Evolutionary conservation across 1,140 invertebrate species (phyloP).

Genomic region (Drosophila lowei): DNA sequence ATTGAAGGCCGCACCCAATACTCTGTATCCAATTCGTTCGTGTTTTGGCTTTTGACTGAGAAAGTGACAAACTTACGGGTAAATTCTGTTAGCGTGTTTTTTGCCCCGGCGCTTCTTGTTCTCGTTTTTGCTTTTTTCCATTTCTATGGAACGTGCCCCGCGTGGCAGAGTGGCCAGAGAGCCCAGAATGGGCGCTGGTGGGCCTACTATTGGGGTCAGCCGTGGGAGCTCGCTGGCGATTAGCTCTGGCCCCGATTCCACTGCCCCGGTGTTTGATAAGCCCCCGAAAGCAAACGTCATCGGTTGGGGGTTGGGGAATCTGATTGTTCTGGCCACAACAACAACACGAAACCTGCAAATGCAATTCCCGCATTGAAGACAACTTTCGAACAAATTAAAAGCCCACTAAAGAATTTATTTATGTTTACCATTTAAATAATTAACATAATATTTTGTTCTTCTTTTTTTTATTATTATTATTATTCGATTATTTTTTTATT

Average conservation of each 20-base stretch:
- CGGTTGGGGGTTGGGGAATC: too few species aligned
- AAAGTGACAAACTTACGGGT: constrained; percentile 30
- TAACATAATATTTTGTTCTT: too few species aligned
- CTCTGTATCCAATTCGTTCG: constrained; percentile 1
- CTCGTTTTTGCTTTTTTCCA: constrained; percentile 5
- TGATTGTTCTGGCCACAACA: too few species aligned
- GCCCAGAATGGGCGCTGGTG: background rate
- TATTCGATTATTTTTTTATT: too few species aligned
- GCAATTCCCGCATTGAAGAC: too few species aligned
- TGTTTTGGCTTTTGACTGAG: constrained; percentile 9
- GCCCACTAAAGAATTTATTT: too few species aligned
- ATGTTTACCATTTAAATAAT: too few species aligned
- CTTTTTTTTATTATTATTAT: too few species aligned
- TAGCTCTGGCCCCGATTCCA: constrained; percentile 28
- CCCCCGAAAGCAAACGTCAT: background rate
- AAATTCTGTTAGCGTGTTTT: constrained; percentile 26
- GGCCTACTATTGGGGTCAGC: constrained; percentile 37
- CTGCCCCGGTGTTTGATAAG: constrained; percentile 22
- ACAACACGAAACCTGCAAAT: too few species aligned
- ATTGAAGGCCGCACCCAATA: constrained; percentile 7
- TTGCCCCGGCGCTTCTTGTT: constrained; percentile 30
- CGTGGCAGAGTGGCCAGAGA: constrained; percentile 20
- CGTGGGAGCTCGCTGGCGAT: constrained; percentile 32
- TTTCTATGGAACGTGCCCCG: constrained; percentile 24
- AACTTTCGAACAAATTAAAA: too few species aligned